Evolutionary conservation across 1,140 invertebrate species (phyloP), one percentile per base, ranked within the genome.

Genomic region (Papilio xuthus): DNA sequence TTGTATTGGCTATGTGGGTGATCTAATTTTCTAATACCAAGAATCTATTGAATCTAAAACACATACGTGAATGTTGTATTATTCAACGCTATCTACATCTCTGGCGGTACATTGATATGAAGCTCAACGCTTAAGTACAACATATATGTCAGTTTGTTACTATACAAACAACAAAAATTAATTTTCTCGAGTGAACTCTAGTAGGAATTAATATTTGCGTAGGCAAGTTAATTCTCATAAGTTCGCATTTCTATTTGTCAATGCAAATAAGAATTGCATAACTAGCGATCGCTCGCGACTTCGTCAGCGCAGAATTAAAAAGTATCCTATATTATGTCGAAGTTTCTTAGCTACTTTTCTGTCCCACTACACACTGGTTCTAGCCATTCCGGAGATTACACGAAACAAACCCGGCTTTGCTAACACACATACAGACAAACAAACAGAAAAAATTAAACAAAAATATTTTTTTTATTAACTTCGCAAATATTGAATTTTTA

Each of bases 131-230:
- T 15, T 23, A 32, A 6, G 20, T 41, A 60, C 8, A 47, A 7
- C 10, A 60, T 76, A 76, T 76, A 63, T 76, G 53, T 32, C 32
- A 23, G 50, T 78, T 50, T 74, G 41, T 79, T 79, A 79, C 73
- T 81, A 81, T 42, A 42, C 77, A 80, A 82, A 83, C 78, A 84
- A 77, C 56, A 75, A 81, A 86, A 86, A 86, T 83, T 86, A 85
- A 82, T 85, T 86, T 86, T 81, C 84, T 79, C 80, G n/a, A n/a
- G 73, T 56, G 18, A 47, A 74, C 47, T 63, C 53, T 63, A 60
- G 20, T 60, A n/a, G 73, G 50, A 75, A 60, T 74, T 20, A 26
- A 72, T 47, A 12, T 23, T 42, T 20, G 63, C 63, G 75, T 18
- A 78, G 73, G 69, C 73, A 60, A 28, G 72, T 47, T 69, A 81